Evolutionary conservation across 1,140 invertebrate genomes (phyloP).

Genomic region (Delia radicum): DNA sequence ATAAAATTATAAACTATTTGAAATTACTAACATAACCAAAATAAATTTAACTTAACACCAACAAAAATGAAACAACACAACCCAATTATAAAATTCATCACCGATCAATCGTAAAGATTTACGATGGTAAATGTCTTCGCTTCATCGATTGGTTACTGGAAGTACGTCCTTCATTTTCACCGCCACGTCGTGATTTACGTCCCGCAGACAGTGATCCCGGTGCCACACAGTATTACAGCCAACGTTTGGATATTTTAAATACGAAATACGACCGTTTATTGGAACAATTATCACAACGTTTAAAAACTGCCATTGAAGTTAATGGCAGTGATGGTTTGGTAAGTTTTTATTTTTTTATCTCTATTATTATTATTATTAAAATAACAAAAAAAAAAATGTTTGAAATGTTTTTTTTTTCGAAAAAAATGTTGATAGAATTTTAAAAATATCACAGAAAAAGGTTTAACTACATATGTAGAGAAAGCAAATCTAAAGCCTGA

Average conservation of each 20-base stretch:
- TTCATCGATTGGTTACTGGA: conserved; percentile 87
- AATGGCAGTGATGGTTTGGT: conserved; percentile 62
- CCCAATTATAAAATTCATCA: background rate
- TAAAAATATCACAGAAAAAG: too few relatives aligned
- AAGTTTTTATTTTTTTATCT: conserved; percentile 56
- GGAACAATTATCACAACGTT: conserved; percentile 69
- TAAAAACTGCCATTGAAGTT: conserved; percentile 57
- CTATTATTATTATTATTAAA: too few relatives aligned
- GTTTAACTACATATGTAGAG: too few relatives aligned
- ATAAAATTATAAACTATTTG: background rate
- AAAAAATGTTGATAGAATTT: too few relatives aligned
- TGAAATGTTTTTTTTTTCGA: too few relatives aligned
- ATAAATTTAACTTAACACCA: conserved; percentile 29
- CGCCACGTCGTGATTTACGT: conserved; percentile 52
- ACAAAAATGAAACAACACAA: conserved; percentile 29
- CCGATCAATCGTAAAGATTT: conserved; percentile 60
- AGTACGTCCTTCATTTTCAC: conserved; percentile 53
- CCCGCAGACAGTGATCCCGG: conserved; percentile 51
- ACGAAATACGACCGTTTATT: conserved; percentile 75
- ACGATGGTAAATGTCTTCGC: conserved; percentile 76
- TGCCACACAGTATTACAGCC: conserved; percentile 78
- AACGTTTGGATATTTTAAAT: conserved; percentile 81
- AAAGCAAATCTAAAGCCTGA: too few relatives aligned
- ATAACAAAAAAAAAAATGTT: too few relatives aligned
- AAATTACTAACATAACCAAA: conserved; percentile 14